Conservation (phyloP, 2,888 invertebrate species). For the Drosophila prostipennis region DNA sequence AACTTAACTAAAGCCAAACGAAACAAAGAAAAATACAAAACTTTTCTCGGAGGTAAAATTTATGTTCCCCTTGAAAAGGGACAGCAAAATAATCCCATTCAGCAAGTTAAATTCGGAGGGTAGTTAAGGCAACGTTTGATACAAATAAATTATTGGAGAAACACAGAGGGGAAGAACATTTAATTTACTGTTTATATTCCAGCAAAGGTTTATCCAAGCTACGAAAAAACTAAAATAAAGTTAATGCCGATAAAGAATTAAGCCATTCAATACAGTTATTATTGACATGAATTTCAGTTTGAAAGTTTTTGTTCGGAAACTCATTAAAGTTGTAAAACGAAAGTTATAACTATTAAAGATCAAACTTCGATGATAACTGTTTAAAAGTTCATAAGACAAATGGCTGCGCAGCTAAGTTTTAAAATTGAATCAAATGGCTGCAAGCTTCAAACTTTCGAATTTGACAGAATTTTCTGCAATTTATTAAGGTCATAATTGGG, state of each 20-base stretch:
- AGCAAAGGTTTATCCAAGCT: not conserved
- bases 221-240: not conserved
- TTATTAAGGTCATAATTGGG: not conserved
- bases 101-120: slow-evolving; percentile 9
- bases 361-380: slow-evolving; percentile 12
- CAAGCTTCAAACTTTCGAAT: not conserved
- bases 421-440: slow-evolving; percentile 5
- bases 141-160: not conserved
- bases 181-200: not conserved
- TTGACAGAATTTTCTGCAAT: not conserved
- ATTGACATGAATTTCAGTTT: slow-evolving; percentile 4
- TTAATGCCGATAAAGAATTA: not conserved
- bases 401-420: slow-evolving; percentile 1
- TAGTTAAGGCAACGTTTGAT: not conserved
- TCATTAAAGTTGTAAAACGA: slow-evolving; percentile 11
- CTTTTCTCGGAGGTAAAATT: slow-evolving; percentile 16
- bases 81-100: slow-evolving; percentile 5
- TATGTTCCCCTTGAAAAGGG: slow-evolving; percentile 3
- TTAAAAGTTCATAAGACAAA: slow-evolving; percentile 24
- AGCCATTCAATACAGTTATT: slow-evolving; percentile 1
- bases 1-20: slow-evolving; percentile 12
- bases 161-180: not conserved
- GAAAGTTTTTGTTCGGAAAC: slow-evolving; percentile 6
- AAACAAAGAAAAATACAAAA: slow-evolving; percentile 11
- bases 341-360: slow-evolving; percentile 22